Conservation (phyloP, 2,113 vertebrate genomes). For the Hippocampus abdominalis region DNA sequence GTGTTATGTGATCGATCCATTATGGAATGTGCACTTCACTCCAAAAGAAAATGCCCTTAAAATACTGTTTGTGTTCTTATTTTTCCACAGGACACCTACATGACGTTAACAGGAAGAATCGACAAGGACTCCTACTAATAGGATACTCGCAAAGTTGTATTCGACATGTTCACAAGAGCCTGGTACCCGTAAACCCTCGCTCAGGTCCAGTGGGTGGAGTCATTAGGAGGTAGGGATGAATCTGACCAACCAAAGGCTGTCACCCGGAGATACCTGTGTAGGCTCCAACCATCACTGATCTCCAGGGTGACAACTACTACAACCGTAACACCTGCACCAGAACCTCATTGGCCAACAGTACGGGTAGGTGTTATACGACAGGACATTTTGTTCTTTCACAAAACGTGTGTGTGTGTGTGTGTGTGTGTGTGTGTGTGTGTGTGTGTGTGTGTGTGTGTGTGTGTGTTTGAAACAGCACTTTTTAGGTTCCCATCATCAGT, state of each 20-base stretch:
- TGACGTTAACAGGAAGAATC: conserved; percentile 32
- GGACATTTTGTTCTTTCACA: not conserved
- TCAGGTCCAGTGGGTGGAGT: conserved; percentile 51
- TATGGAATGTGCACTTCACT: not conserved
- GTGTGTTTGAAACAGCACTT: conserved; percentile 31
- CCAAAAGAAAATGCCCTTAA: not conserved
- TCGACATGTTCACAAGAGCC: conserved; percentile 41
- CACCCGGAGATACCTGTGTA: conserved; percentile 54
- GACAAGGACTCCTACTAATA: conserved; percentile 1
- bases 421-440: no score
- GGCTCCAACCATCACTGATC: conserved; percentile 62
- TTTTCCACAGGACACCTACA: conserved; percentile 38
- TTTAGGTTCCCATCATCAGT: conserved; percentile 38
- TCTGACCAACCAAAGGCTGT: conserved; percentile 63
- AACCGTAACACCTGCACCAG: conserved; percentile 32
- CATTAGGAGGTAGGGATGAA: conserved; percentile 69
- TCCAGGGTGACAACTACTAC: conserved; percentile 57
- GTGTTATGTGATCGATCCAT: no score
- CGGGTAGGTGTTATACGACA: conserved; percentile 50
- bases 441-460: no score
- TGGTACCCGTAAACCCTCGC: conserved; percentile 60
- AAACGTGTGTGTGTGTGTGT: not conserved
- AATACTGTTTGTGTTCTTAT: not conserved
- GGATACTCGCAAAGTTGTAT: not conserved
- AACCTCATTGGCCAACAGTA: conserved; percentile 52